Conservation (phyloP, 2,113 vertebrate species). For the Microtus richardsoni region DNA sequence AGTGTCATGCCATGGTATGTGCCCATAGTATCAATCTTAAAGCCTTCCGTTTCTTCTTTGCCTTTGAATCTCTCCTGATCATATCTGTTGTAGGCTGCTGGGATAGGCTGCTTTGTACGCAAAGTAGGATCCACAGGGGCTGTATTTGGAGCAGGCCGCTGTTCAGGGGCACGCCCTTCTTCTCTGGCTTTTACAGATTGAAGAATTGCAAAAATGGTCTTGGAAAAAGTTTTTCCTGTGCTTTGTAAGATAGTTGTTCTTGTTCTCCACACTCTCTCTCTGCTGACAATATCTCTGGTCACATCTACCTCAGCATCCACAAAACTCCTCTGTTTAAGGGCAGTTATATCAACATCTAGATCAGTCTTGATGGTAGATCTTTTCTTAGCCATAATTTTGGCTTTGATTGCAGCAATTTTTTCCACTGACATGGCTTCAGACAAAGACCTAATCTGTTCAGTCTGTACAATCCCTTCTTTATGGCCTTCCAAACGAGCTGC, state of each 20-base stretch:
- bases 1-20: too few species aligned
- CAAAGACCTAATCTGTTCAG: constrained; percentile 98
- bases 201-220: constrained; percentile 99
- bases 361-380: constrained; percentile 99
- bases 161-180: constrained; percentile 97
- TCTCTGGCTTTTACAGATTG: constrained; percentile 99
- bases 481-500: constrained; percentile 99
- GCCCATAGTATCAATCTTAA: too few species aligned
- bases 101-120: constrained; percentile 96
- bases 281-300: constrained; percentile 98
- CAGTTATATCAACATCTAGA: constrained; percentile 97
- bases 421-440: constrained; percentile 99
- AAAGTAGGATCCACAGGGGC: constrained; percentile 95
- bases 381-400: constrained; percentile 99
- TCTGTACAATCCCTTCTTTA: constrained; percentile 99
- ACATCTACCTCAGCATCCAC: constrained; percentile 98
- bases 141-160: constrained; percentile 94
- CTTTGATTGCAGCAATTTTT: constrained; percentile 99
- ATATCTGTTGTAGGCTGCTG: constrained; percentile 98
- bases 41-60: constrained; percentile 92
- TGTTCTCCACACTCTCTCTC: constrained; percentile 98
- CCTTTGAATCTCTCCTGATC: constrained; percentile 99
- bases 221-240: constrained; percentile 98
- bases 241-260: constrained; percentile 99
- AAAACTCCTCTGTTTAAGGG: constrained; percentile 98